A percentile compares a stretch with the other conserved stretches of the same genome.
Conservation (phyloP, 2,888 invertebrate genomes). For the Tryphoninae sp. region DNA sequence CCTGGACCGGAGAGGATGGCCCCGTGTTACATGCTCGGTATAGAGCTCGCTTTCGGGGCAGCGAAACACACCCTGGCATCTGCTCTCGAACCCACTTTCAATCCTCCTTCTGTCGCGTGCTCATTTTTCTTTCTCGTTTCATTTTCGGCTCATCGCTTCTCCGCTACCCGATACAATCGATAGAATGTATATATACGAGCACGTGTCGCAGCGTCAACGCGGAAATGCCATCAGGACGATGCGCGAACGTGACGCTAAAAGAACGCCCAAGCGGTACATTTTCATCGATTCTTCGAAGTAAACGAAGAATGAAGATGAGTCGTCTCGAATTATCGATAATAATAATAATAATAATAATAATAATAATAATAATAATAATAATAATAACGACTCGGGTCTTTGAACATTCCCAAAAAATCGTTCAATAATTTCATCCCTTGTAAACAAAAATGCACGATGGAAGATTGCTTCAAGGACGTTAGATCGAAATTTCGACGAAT, state of each 20-base stretch:
- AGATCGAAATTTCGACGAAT: background rate
- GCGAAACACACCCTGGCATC: conserved; percentile 54
- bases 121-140: conserved; percentile 57
- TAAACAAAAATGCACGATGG: too few species aligned
- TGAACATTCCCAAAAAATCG: too few species aligned
- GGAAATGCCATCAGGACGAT: conserved; percentile 44
- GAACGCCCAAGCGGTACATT: conserved; percentile 7
- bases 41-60: conserved; percentile 33
- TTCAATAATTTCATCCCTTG: too few species aligned
- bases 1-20: conserved; percentile 62
- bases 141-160: conserved; percentile 33
- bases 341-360: too few species aligned
- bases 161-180: conserved; percentile 29
- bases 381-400: too few species aligned
- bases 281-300: background rate
- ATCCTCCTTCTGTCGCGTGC: conserved; percentile 60
- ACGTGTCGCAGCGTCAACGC: conserved; percentile 53
- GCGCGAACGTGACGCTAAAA: background rate
- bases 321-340: too few species aligned
- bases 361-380: too few species aligned
- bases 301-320: too few species aligned
- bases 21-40: conserved; percentile 3
- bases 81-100: conserved; percentile 57
- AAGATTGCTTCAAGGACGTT: too few species aligned
- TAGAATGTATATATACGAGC: conserved; percentile 41